Percentiles rank a stretch among this genome's conserved stretches.
These are phyloP conservation scores for Strix occidentalis DNA, from an alignment of 2,797 vertebrate genomes.

Conservation along the genomic window DNA sequence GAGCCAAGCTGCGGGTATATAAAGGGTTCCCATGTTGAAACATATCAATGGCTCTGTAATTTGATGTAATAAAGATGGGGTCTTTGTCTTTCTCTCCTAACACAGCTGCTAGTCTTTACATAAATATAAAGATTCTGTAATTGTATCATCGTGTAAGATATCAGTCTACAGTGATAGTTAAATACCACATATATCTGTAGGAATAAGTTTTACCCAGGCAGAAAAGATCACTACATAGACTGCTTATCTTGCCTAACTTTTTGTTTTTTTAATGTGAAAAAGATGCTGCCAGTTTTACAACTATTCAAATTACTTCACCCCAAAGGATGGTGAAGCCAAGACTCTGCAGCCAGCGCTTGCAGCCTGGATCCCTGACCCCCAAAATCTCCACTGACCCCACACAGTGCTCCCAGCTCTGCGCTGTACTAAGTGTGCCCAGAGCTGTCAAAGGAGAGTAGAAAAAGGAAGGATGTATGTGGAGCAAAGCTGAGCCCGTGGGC, in stretches of 20 bases:
- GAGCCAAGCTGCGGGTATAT: neutral
- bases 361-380: neutral
- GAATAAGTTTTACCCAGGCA: neutral
- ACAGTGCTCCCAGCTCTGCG: neutral
- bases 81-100: neutral
- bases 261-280: neutral
- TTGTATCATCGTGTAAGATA: neutral
- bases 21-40: neutral
- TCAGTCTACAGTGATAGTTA: neutral
- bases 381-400: neutral
- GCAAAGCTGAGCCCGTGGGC: neutral
- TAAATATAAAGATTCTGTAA: neutral
- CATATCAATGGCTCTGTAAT: neutral
- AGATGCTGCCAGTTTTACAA: neutral
- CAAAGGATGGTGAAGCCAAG: neutral
- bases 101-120: neutral
- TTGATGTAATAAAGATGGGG: neutral
- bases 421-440: no score
- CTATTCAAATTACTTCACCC: neutral
- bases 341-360: rapidly evolving
- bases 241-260: neutral
- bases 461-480: neutral
- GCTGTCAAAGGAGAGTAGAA: neutral
- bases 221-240: neutral
- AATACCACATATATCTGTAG: neutral